A percentile compares a stretch with the other conserved stretches of the same genome.
phyloP scores from a whole-genome alignment of 2,797 vertebrate species.

The Danio jaintianensis region DNA sequence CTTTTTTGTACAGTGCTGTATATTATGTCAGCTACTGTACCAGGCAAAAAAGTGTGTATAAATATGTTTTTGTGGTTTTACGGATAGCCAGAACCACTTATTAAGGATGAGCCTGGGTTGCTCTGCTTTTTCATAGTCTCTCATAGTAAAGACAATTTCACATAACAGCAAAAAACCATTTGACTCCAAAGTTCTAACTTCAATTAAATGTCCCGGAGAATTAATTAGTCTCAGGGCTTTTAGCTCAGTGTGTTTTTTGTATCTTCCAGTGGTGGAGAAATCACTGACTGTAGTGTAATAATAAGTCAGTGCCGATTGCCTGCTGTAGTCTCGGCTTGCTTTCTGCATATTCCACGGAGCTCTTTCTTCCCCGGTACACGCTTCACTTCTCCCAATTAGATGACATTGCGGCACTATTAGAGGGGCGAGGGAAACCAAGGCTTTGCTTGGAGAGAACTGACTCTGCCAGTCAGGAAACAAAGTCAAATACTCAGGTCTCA shows the following conservation, averaged over 20 bases:
- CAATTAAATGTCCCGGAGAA: conserved; percentile 39
- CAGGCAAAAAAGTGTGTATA: no score
- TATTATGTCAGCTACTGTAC: no score
- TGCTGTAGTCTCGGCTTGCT: conserved; percentile 32
- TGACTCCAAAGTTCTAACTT: conserved; percentile 47
- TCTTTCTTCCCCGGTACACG: conserved; percentile 25
- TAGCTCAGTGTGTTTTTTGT: conserved; percentile 42
- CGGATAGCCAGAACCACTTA: no score
- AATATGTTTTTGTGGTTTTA: no score
- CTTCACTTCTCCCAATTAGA: conserved; percentile 41
- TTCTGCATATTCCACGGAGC: conserved; percentile 27
- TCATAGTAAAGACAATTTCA: conserved; percentile 37
- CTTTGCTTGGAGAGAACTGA: conserved; percentile 19
- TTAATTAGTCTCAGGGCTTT: conserved; percentile 43
- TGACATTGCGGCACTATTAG: conserved; percentile 11
- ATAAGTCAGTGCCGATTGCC: conserved; percentile 42
- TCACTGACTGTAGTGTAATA: conserved; percentile 39
- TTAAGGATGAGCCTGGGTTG: no score
- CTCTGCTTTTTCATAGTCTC: neutral
- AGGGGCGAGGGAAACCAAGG: conserved; percentile 8
- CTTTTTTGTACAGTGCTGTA: no score
- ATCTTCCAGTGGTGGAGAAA: conserved; percentile 29
- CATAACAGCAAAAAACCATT: conserved; percentile 42
- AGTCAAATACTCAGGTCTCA: neutral
- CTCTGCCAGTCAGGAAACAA: conserved; percentile 11